Base-by-base conservation (phyloP, 1,140 invertebrate species). In the Bombus ignitus region DNA sequence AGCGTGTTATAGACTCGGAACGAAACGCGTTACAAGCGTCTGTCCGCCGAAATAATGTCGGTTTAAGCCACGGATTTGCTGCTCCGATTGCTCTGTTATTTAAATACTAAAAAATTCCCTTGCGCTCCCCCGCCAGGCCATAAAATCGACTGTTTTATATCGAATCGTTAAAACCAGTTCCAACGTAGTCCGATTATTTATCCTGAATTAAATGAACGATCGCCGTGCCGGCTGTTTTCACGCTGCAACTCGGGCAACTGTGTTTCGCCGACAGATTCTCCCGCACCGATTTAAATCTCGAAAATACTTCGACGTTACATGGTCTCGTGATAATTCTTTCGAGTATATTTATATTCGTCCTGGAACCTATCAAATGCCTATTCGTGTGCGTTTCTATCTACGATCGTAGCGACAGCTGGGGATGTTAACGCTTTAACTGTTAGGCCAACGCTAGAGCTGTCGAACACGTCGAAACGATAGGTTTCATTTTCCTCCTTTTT, bases 171-270 rank as follows among this genome's bases (percentile, higher is more conserved):
- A 59, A 35, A n/a, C 65, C 15, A 18, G 42, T 57, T 39, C 28
- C n/a, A 18, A 32, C 72, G 35, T 78, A 59, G 65, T 62, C 39
- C 75, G 75, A 84, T 84, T 79, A 84, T 84, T 84, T 79, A 84
- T 79, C 75, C 66, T 0, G 66, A 72, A 79, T 79, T 84, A 59
- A 79, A 84, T n/a, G 62, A 84, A 76, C 82, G 37, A 70, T 71
- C 74, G 28, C 2, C 1, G 4, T 12, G 81, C 42, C 13, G 57
- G 53, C 25, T 39, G 42, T 75, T 83, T 42, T 76, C 59, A 66
- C n/a, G 22, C 35, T 28, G 75, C 37, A 32, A 79, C 83, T 9
- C 25, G 75, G 13, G 10, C 53, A 18, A 4, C 32, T 15, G 39
- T 79, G 76, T 72, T 37, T 28, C 25, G 37, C 2, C 66, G 83